A percentile compares a stretch with the other conserved stretches of the same genome.
Conservation (phyloP, 1,140 invertebrate genomes). For the Rhopalosiphum padi region DNA sequence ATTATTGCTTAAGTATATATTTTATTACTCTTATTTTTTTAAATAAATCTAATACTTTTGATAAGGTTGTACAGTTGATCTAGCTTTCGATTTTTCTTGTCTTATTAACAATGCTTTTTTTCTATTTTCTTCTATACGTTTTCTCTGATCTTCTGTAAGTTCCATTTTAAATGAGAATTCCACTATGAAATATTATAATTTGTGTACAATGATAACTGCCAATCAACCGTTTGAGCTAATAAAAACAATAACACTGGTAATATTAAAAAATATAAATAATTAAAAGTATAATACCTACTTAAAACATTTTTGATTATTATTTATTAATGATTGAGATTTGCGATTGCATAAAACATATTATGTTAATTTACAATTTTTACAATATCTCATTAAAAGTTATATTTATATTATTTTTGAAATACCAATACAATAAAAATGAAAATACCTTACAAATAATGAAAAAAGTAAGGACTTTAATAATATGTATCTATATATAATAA, state of each 20-base stretch:
- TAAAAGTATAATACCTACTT: no score
- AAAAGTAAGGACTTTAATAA: no score
- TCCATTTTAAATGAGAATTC: constrained; percentile 20
- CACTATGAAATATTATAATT: background rate
- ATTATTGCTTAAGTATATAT: background rate
- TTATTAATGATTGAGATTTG: no score
- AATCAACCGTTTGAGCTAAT: background rate
- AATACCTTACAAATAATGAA: no score
- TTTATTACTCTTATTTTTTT: background rate
- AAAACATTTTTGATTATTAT: no score
- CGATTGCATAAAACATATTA: no score
- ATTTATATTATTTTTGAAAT: no score
- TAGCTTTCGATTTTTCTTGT: constrained; percentile 48
- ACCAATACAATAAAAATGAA: no score
- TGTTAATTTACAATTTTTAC: no score
- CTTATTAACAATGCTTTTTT: constrained; percentile 44
- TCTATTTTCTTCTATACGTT: constrained; percentile 54
- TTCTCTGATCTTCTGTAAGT: constrained; percentile 57
- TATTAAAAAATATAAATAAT: background rate
- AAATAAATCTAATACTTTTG: constrained; percentile 46
- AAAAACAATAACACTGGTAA: background rate
- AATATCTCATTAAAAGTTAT: no score
- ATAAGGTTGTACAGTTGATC: constrained; percentile 8
- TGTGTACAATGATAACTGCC: background rate
- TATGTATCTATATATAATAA: no score